A percentile compares a stretch with the other conserved stretches of the same genome.
These are phyloP conservation scores for Aphelenchoides fujianensis DNA, from an alignment of 1,140 invertebrate genomes.

Conservation along the genomic window DNA sequence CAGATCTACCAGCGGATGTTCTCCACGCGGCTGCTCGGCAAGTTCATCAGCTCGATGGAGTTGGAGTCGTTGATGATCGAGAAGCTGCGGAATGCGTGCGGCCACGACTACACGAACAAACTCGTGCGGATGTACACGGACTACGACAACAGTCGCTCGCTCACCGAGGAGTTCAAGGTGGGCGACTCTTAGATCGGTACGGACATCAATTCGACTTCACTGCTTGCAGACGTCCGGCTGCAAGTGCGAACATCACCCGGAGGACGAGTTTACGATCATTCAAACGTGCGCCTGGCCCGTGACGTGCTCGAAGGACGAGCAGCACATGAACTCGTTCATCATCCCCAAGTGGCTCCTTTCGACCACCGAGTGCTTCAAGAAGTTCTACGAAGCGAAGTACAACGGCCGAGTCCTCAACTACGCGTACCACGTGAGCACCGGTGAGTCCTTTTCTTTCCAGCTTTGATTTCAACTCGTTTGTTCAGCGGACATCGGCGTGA, in stretches of 20 bases:
- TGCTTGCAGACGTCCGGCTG: not conserved
- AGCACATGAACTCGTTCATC: not conserved
- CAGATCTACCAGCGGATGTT: constrained; percentile 18
- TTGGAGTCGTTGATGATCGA: constrained; percentile 13
- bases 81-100: constrained; percentile 12
- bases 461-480: not conserved
- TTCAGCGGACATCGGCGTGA: constrained; percentile 10
- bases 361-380: not conserved
- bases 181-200: not conserved
- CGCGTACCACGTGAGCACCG: constrained; percentile 22
- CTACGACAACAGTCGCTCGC: not conserved
- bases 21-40: constrained; percentile 12
- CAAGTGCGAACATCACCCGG: not conserved
- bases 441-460: not conserved
- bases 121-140: constrained; percentile 11
- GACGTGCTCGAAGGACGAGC: constrained; percentile 2
- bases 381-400: constrained; percentile 16
- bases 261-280: constrained; percentile 10
- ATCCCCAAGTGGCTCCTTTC: not conserved
- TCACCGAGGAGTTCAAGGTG: not conserved
- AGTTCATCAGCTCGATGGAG: constrained; percentile 5
- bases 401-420: constrained; percentile 14
- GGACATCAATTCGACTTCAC: not conserved
- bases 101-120: constrained; percentile 22
- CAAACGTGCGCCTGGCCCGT: constrained; percentile 22